Evolutionary conservation across 2,888 invertebrate species (phyloP).

Genomic region (Portevinia maculata): DNA sequence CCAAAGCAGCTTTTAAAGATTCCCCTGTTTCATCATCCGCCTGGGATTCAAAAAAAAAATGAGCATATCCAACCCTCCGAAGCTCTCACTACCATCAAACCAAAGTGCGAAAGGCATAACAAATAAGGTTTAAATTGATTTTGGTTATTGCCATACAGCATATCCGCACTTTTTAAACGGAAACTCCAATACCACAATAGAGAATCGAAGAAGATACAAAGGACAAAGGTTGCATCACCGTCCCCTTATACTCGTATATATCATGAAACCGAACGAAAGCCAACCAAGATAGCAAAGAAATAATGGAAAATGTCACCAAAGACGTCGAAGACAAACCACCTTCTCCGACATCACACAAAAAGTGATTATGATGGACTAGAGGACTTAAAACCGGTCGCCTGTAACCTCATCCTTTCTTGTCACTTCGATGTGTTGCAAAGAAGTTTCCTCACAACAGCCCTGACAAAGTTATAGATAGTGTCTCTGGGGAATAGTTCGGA

Average conservation of each 20-base stretch:
- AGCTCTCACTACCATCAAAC: neutral
- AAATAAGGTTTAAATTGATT: constrained; percentile 66
- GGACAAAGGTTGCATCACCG: constrained; percentile 42
- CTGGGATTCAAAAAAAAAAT: too few species aligned
- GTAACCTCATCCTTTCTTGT: constrained; percentile 56
- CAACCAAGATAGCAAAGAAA: constrained; percentile 38
- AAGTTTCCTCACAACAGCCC: constrained; percentile 30
- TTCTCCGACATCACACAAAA: constrained; percentile 63
- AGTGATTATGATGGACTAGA: constrained; percentile 72
- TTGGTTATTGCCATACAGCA: constrained; percentile 12
- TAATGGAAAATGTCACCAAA: constrained; percentile 70
- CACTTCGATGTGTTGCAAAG: constrained; percentile 71
- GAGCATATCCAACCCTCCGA: neutral
- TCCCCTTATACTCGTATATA: neutral
- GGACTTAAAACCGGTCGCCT: constrained; percentile 51
- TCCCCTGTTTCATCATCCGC: too few species aligned
- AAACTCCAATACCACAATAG: constrained; percentile 7
- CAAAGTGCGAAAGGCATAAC: constrained; percentile 45
- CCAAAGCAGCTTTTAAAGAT: too few species aligned
- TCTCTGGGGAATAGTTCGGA: constrained; percentile 35
- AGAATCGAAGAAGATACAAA: constrained; percentile 21
- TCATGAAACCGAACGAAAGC: constrained; percentile 8
- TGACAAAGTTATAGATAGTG: constrained; percentile 17
- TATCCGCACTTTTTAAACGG: constrained; percentile 22
- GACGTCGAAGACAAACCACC: constrained; percentile 36